Evolutionary conservation across 2,797 vertebrate species (phyloP), one percentile per base, ranked within the genome.

Genomic region (Philypnodon macrostomus): DNA sequence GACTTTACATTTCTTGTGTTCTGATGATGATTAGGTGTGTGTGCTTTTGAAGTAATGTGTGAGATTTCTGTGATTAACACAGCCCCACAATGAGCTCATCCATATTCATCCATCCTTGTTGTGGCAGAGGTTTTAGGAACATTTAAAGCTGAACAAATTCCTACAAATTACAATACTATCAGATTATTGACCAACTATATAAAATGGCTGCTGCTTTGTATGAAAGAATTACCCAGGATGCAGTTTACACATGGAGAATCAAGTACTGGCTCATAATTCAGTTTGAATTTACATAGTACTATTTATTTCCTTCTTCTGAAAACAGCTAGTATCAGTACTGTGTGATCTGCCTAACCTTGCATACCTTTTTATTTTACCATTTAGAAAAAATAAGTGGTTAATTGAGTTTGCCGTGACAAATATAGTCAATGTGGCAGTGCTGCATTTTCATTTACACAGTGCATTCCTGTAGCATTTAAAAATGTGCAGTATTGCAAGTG

Each of bases 21-120:
- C 13, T 36, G 48, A 60, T 59, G 46, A 73, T 23, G 7, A 35
- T 5, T 3, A 46, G 17, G 17, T 56, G 52, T 40, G 34, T 51
- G 36, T 34, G 16, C 15, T 19, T 12, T 6, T 47, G 21, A 12
- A 38, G 49, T 47, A 14, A 51, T 3, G 47, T 52, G 63, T 42
- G 35, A 54, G 58, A 78, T 78, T 46, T 3, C 37, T 32, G 58
- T 75, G 70, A 80, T 80, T 84, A 84, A 77, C 59, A 17, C 50
- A 15, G 23, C 58, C 57, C 49, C 56, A 73, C 70, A 50, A 60
- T 52, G 30, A 79, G 77, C 62, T 77, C 58, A 70, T 88, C 64
- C 63, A 81, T 88, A 88, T 86, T 90, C 83, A 87, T 77, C 51
- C 10, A 1, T 40, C 60, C 67, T 67, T 83, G 63, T 81, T 68